phyloP scores from a whole-genome alignment of 2,797 vertebrate species.

The Sphenodon punctatus region DNA sequence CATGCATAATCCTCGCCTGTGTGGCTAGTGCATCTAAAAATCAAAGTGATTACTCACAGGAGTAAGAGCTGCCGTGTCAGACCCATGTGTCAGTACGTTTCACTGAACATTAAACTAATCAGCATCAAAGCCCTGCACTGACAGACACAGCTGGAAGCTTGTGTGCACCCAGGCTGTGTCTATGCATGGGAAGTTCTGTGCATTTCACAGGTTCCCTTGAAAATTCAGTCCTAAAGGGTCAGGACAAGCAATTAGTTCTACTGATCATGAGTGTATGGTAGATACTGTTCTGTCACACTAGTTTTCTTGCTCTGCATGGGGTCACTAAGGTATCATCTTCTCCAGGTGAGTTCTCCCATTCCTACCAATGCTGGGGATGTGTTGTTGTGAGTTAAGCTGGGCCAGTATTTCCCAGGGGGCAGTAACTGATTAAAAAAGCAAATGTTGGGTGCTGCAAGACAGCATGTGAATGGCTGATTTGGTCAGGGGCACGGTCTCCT shows the following conservation, averaged over 20 bases:
- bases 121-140: not conserved
- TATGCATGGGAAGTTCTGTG: not conserved
- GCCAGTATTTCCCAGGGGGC: slow-evolving; percentile 31
- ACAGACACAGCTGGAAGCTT: not conserved
- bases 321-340: not conserved
- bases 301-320: not conserved
- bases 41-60: not conserved
- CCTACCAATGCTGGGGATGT: too few relatives aligned
- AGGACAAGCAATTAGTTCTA: not conserved
- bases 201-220: slow-evolving; percentile 45
- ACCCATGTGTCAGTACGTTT: accelerated
- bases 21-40: not conserved
- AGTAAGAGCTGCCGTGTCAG: not conserved
- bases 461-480: not conserved
- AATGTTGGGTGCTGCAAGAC: not conserved
- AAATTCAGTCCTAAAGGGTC: not conserved
- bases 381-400: not conserved
- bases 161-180: not conserved
- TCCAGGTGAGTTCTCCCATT: too few relatives aligned
- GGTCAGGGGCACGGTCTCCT: slow-evolving; percentile 5
- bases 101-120: not conserved
- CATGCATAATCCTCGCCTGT: not conserved
- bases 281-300: slow-evolving; percentile 12
- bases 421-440: not conserved
- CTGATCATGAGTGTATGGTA: slow-evolving; percentile 2